Evolutionary conservation across 92 coral and sea anemone genomes (phyloP).

Genomic region (Parazoanthus darwini): DNA sequence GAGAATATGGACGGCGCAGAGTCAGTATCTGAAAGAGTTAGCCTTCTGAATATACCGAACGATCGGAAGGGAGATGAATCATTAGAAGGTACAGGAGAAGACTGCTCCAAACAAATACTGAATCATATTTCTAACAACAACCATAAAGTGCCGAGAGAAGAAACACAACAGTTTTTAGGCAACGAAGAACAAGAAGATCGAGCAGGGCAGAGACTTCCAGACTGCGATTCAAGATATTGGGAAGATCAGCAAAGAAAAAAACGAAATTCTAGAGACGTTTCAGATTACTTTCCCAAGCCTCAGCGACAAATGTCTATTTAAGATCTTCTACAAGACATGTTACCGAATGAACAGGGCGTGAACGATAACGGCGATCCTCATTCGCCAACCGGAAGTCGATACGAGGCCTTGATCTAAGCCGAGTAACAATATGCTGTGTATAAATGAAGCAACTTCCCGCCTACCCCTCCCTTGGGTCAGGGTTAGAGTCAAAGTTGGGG

Average conservation of each 20-base stretch:
- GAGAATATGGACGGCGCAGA: neutral
- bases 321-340: conserved; percentile 69
- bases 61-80: neutral
- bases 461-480: too few species aligned
- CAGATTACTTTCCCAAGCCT: conserved; percentile 58
- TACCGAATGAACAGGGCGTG: conserved; percentile 45
- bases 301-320: conserved; percentile 67
- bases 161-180: conserved; percentile 2
- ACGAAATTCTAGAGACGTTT: conserved; percentile 28
- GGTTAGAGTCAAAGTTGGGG: too few species aligned
- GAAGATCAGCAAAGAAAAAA: conserved; percentile 20
- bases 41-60: neutral
- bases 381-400: conserved; percentile 27
- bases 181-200: neutral
- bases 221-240: neutral
- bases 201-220: neutral
- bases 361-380: conserved; percentile 8
- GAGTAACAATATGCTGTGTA: neutral
- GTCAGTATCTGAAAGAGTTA: neutral
- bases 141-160: neutral
- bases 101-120: neutral
- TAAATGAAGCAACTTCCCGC: too few species aligned
- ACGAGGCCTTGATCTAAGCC: conserved; percentile 21
- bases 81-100: neutral
- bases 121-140: neutral